These are phyloP conservation scores for Priocnemis perturbator DNA, from an alignment of 2,888 invertebrate species.

Conservation along the genomic window DNA sequence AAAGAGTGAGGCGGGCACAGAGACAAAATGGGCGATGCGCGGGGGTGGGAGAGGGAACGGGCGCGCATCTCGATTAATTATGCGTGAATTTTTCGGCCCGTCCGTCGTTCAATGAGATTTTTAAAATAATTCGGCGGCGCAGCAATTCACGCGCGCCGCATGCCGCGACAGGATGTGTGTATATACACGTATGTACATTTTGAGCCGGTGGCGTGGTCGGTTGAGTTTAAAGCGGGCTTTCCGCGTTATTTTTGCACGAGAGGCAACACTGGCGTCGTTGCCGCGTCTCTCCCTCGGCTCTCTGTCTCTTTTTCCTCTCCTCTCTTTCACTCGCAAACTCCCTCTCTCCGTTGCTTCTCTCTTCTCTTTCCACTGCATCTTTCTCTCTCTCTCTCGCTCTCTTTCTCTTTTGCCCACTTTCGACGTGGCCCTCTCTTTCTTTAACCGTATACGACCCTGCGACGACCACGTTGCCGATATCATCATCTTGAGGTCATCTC, in stretches of 20 bases:
- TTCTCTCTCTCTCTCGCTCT: conserved; percentile 14
- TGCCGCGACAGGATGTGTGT: not conserved
- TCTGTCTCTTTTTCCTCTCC: conserved; percentile 29
- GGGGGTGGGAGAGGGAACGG: not conserved
- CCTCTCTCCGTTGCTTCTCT: conserved; percentile 14
- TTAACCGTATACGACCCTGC: conserved; percentile 38
- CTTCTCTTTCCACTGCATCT: conserved; percentile 10
- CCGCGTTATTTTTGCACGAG: conserved; percentile 65
- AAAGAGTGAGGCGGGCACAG: no score
- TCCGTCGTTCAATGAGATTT: conserved; percentile 38
- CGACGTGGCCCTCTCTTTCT: not conserved
- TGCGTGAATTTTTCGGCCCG: conserved; percentile 27
- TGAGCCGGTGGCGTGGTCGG: conserved; percentile 35
- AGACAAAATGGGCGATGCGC: not conserved
- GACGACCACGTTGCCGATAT: conserved; percentile 58
- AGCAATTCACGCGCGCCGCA: conserved; percentile 15
- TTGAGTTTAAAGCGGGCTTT: conserved; percentile 60
- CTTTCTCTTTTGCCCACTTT: conserved; percentile 9
- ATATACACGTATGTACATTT: conserved; percentile 40
- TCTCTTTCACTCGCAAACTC: conserved; percentile 5
- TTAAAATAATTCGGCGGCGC: conserved; percentile 36
- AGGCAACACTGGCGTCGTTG: conserved; percentile 58
- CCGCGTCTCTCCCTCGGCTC: conserved; percentile 56
- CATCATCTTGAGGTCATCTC: conserved; percentile 55
- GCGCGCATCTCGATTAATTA: not conserved